These are phyloP conservation scores for Acropora yongei DNA, from an alignment of 64 coral and sea anemone species.

Conservation along the genomic window DNA sequence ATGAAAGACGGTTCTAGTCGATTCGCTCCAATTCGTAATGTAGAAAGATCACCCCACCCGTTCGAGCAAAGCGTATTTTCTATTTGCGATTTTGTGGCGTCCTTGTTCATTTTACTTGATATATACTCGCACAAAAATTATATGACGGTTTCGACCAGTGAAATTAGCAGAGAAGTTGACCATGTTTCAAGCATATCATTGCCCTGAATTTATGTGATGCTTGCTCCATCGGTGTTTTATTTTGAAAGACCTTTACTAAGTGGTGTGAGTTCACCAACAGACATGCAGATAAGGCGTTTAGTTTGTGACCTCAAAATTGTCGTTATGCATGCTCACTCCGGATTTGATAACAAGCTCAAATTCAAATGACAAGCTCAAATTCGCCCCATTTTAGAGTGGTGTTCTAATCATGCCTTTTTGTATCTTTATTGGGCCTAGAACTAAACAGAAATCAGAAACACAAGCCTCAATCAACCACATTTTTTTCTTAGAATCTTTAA, in stretches of 20 bases:
- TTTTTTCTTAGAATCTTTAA: no score
- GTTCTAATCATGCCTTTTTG: no score
- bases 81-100: not conserved
- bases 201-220: not conserved
- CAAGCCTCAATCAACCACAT: no score
- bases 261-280: not conserved
- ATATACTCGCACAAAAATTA: no score
- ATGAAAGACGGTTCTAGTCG: not conserved
- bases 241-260: not conserved
- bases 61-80: not conserved
- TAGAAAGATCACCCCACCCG: not conserved
- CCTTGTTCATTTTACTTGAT: not conserved
- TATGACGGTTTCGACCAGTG: no score
- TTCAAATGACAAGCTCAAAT: no score
- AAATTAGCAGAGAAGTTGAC: no score
- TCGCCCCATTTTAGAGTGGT: no score
- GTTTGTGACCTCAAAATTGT: not conserved
- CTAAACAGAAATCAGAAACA: no score
- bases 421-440: no score
- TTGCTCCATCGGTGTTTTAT: not conserved
- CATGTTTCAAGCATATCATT: no score
- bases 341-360: no score
- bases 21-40: conserved; percentile 1
- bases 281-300: not conserved
- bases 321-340: not conserved